phyloP scores from a whole-genome alignment of 1,140 invertebrate genomes.

The Diprion similis region DNA sequence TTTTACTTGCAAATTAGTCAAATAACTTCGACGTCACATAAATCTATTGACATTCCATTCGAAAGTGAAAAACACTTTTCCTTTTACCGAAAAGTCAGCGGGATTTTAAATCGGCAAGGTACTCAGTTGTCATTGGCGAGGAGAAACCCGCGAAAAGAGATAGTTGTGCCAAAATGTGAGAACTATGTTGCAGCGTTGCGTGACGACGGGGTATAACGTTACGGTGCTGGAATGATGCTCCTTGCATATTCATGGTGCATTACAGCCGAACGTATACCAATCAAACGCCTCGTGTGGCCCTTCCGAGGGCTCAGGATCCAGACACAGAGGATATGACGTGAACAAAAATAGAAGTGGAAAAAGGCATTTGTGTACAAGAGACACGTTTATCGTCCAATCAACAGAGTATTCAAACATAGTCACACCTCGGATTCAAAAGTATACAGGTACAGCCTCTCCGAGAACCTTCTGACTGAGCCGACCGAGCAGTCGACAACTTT shows the following conservation, averaged over 20 bases:
- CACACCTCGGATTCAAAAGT: constrained; percentile 49
- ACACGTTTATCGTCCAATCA: constrained; percentile 62
- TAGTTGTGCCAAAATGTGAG: no score
- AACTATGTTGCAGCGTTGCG: no score
- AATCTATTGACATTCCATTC: no score
- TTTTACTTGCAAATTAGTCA: no score
- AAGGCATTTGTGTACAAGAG: constrained; percentile 47
- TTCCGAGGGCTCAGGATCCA: background rate
- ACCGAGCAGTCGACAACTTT: no score
- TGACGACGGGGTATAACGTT: background rate
- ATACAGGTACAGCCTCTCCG: constrained; percentile 35
- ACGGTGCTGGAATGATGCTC: background rate
- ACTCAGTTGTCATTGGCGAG: no score
- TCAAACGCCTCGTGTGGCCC: constrained; percentile 42
- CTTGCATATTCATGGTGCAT: background rate
- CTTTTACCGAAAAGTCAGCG: no score
- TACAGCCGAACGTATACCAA: constrained; percentile 33
- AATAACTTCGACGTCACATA: no score
- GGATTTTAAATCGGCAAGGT: no score
- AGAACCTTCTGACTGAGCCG: constrained; percentile 26
- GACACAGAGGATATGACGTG: constrained; percentile 4
- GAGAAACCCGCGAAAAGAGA: no score
- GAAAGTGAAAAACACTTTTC: no score
- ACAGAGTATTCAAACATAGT: constrained; percentile 60
- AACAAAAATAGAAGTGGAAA: constrained; percentile 21